Base-by-base conservation (phyloP, 2,113 vertebrate species). In the Odontesthes bonariensis region DNA sequence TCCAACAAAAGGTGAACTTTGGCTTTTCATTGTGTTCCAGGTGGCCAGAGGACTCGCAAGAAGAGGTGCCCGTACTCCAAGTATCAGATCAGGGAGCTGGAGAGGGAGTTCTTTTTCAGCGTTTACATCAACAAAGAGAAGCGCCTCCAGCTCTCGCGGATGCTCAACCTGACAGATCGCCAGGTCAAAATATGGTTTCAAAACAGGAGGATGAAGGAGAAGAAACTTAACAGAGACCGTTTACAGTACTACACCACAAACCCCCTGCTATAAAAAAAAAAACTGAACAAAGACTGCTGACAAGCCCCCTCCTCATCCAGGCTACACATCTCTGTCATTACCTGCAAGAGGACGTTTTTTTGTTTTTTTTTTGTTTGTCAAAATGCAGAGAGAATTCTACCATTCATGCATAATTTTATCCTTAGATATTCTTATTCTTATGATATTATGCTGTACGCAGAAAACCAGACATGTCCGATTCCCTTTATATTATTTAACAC, bases 171-270 rank as follows among this genome's bases (percentile, higher is more conserved):
- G 91, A 98, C 97, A 83, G 97, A 99, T 84, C 96, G 98, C 68
- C 98, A 99, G 93, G 98, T 98, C 76, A 99, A 99, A 95, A 99
- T 99, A 89, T 99, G 98, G 98, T 99, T 99, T 93, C 97, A 99
- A 82, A 99, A 99, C 93, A 95, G 98, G 91, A 96, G 98, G 86
- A 99, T 99, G 97, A 99, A 99, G 94, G 98, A 99, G 94, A 99
- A 99, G 96, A 99, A 99, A 93, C 95, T 99, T 89, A 99, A 97
- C 95, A 97, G 97, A 91, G 97, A 98, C 95, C 96, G 97, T 89
- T 96, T 99, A 95, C 98, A 99, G 83, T 99, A 98, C 92, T 99
- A 98, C 88, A 97, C 96, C 12, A 96, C 96, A 78, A 98, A 97
- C 91, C 96, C 97, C 23, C 93, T 99, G 91, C 96, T 98, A 90